Evolutionary conservation across 2,888 invertebrate species (phyloP).

Genomic region (Oeneis ivallda): DNA sequence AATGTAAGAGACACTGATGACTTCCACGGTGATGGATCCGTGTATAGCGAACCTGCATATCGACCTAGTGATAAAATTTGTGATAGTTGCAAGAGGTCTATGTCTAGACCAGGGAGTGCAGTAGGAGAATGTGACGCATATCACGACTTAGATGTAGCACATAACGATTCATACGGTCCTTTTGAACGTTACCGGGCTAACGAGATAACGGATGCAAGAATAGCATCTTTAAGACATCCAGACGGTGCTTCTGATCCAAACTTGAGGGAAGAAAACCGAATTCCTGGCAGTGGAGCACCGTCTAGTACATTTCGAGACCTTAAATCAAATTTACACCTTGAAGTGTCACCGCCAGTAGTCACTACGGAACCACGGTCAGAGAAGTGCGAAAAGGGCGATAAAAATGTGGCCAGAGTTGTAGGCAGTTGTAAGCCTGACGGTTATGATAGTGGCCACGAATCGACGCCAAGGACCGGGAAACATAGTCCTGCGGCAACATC

Average conservation of each 20-base stretch:
- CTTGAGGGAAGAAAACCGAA: constrained; percentile 85
- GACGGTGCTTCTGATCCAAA: constrained; percentile 97
- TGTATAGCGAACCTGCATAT: constrained; percentile 93
- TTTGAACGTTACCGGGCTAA: constrained; percentile 84
- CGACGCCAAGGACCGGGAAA: constrained; percentile 90
- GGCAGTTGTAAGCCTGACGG: constrained; percentile 87
- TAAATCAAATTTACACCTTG: constrained; percentile 75
- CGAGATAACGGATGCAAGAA: constrained; percentile 79
- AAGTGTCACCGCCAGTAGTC: constrained; percentile 79
- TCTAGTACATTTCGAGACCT: constrained; percentile 82
- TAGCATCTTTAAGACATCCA: constrained; percentile 91
- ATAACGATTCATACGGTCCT: constrained; percentile 80
- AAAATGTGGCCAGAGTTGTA: constrained; percentile 84
- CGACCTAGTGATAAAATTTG: constrained; percentile 87
- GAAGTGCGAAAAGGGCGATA: constrained; percentile 83
- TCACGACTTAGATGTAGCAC: constrained; percentile 79
- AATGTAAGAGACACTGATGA: constrained; percentile 86
- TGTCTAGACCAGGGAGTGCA: constrained; percentile 85
- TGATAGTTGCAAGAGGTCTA: constrained; percentile 87
- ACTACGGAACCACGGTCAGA: constrained; percentile 82
- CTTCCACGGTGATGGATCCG: constrained; percentile 88
- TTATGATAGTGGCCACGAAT: constrained; percentile 92
- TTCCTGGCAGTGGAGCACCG: constrained; percentile 84
- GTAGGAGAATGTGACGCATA: constrained; percentile 84
- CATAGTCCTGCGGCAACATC: constrained; percentile 90